Evolutionary conservation across 2,113 vertebrate genomes (phyloP), one percentile per base, ranked within the genome.

Genomic region (Cynopterus brachyotis): DNA sequence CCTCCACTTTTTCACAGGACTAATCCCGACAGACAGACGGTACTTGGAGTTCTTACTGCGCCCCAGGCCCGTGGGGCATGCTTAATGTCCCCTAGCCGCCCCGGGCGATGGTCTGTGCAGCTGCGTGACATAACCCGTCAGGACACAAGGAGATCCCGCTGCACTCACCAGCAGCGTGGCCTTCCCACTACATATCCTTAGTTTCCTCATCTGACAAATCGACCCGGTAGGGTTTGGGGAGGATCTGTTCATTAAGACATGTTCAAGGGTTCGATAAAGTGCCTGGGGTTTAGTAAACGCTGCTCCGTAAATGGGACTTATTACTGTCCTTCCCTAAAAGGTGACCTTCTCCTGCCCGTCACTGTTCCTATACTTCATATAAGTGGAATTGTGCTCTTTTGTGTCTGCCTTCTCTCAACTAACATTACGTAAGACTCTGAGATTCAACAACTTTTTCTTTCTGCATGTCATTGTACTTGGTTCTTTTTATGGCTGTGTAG

Each of bases 71-170:
- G 0, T 3, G 32, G 64, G 53, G 5, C 35, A 24, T 5, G 22
- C 59, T 11, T 1, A 22, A 7, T 0, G 0, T 0, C 5, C 32
- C 10, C 17, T 2, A 11, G 40, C n/a, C 9, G 19, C 17, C 47
- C 20, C 13, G 19, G 60, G 28, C 4, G 8, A 13, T 3, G 0
- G n/a, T 15, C n/a, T 2, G 26, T 0, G 47, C 24, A 1, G 30
- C 10, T 42, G 24, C 13, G 7, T 10, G 2, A 30, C 1, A 8
- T 0, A 1, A 9, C 10, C 2, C n/a, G 57, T 53, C 32, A 12
- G 22, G 28, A 28, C 32, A 40, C 94, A 19, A 2, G 1, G n/a
- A 70, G 15, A 15, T 6, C 20, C 0, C 1, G 40, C 55, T 45
- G n/a, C 13, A 1, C 28, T 37, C 3, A 7, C 7, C 9, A 20